phyloP scores from a whole-genome alignment of 2,113 vertebrate genomes.

The Ceyx cyanopectus region DNA sequence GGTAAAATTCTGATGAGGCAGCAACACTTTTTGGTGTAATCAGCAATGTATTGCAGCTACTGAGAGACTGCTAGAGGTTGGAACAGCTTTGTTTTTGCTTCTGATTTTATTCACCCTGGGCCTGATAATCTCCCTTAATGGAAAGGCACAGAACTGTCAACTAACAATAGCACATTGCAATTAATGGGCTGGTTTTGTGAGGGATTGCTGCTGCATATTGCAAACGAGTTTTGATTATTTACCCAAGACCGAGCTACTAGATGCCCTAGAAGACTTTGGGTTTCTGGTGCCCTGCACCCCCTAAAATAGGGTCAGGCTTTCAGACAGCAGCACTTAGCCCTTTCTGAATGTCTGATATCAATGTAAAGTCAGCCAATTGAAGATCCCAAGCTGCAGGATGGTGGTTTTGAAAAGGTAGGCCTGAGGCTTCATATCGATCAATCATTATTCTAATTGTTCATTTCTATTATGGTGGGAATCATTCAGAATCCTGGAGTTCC shows the following conservation, averaged over 20 bases:
- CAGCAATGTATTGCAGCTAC: not conserved
- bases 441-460: slow-evolving; percentile 70
- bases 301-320: not conserved
- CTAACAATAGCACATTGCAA: not conserved
- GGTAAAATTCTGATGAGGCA: not conserved
- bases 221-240: not conserved
- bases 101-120: not conserved
- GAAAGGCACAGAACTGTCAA: not conserved
- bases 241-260: not conserved
- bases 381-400: not conserved
- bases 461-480: slow-evolving; percentile 66
- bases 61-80: not conserved
- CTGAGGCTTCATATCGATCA: slow-evolving; percentile 27
- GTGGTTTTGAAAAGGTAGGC: not conserved
- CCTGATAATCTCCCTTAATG: not conserved
- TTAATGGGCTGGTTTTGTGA: not conserved
- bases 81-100: not conserved
- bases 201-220: not conserved
- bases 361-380: not conserved
- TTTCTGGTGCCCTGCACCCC: not conserved
- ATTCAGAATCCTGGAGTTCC: slow-evolving; percentile 68
- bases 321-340: not conserved
- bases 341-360: not conserved
- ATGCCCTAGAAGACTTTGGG: not conserved
- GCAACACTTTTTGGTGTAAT: not conserved